Base-by-base conservation (phyloP, 2,797 vertebrate species). In the Anguilla obscura region DNA sequence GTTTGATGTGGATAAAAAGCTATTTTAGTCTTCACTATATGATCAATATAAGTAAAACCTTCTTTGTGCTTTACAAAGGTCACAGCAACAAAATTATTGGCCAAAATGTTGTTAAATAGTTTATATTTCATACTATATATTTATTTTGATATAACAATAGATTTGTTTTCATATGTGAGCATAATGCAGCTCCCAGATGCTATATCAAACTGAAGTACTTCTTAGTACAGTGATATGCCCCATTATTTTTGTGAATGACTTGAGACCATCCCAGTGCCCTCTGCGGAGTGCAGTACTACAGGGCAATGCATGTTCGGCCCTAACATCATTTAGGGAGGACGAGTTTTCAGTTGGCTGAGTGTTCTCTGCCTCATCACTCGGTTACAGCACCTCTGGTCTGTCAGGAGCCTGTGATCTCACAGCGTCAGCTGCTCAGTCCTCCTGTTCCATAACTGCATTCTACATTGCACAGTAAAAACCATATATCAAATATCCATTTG, bases 1-100 rank as follows among this genome's bases (percentile, higher is more conserved):
- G 58, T 69, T 52, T 24, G 54, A 66, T 87, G 76, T 63, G 56
- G 58, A 84, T 87, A 69, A 33, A 27, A 85, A 58, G 3, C 30
- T 33, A 74, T 30, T 33, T 69, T 27, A 69, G 63, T 27, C 24
- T 69, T 69, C n/a, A n/a, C 63, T 45, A 45, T 45, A 45, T 45
- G 40, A 69, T 71, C 27, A 71, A 71, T 71, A 30, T 30, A 30
- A 14, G 1, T 8, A 71, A 58, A 58, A 2, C 33, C 0, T 3
- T 33, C 1, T 27, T 9, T 30, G 1, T 24, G 27, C 1, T 1
- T 71, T 7, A 69, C 9, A 69, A 69, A 69, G 63, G n/a, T 27
- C 63, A 30, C n/a, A 3, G 63, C 63, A 69, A 27, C 16, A 69
- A 69, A 7, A 27, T 6, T 24, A 9, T n/a, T 27, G 63, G 58